These are phyloP conservation scores for Girardinus metallicus DNA, from an alignment of 2,797 vertebrate species.

Conservation along the genomic window DNA sequence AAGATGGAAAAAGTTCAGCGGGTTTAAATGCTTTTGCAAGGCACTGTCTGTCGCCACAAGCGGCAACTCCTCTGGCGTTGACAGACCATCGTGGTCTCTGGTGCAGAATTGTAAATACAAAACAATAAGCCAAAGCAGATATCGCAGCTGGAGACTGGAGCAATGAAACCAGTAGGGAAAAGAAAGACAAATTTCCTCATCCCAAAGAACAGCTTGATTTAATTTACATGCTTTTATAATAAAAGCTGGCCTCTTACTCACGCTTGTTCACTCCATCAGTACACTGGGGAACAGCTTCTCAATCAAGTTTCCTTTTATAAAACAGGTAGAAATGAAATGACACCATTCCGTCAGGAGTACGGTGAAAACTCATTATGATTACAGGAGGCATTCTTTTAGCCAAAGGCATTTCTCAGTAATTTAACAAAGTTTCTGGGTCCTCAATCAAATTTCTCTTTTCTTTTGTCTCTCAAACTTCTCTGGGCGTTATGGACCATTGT, in stretches of 20 bases:
- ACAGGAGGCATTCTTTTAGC: conserved; percentile 44
- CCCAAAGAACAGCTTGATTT: conserved; percentile 74
- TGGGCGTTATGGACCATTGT: conserved; percentile 30
- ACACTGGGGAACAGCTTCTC: conserved; percentile 54
- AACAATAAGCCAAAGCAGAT: conserved; percentile 57
- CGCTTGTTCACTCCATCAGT: conserved; percentile 34
- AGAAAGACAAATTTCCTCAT: conserved; percentile 56
- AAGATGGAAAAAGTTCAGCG: neutral
- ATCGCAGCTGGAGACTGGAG: conserved; percentile 51
- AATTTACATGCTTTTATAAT: conserved; percentile 71
- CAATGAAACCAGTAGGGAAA: conserved; percentile 48
- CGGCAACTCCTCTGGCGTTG: conserved; percentile 8
- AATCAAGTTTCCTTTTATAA: conserved; percentile 76
- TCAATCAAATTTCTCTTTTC: conserved; percentile 12
- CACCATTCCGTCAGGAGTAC: conserved; percentile 62
- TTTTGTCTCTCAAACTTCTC: conserved; percentile 39
- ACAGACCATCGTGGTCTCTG: conserved; percentile 43
- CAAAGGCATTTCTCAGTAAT: conserved; percentile 44
- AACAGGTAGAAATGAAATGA: conserved; percentile 64
- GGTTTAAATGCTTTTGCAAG: neutral
- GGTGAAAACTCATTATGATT: conserved; percentile 69
- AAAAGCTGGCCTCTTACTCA: conserved; percentile 56
- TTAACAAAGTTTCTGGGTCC: conserved; percentile 28
- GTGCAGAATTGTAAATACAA: conserved; percentile 38
- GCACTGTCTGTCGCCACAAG: conserved; percentile 37